Evolutionary conservation across 1,140 invertebrate species (phyloP), one percentile per base, ranked within the genome.

Genomic region (Neodiprion virginianus): DNA sequence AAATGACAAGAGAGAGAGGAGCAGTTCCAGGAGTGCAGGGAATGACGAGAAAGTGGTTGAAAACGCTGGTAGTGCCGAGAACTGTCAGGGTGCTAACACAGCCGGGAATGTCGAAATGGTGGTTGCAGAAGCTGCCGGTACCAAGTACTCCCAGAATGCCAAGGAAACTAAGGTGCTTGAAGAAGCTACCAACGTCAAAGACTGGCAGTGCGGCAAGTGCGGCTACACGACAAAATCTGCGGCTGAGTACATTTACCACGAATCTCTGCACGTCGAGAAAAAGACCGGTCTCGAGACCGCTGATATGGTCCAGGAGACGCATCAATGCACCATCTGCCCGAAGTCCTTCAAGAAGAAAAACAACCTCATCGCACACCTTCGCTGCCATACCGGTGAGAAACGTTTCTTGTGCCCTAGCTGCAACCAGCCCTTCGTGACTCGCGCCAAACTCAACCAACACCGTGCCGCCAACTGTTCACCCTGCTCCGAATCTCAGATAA

Each of bases 351-450:
- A 87, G 12, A 95, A 94, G 80, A 84, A 90, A 1, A 12, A 61
- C 11, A 92, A 93, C 0, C 85, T 96, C 12, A 88, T 91, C 1
- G 90, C 91, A 48, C 95, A 96, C 82, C 87, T 95, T 65, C 89
- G 92, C 28, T 89, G 90, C 48, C 95, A 95, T 80, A 95, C 94
- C 0, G 92, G 93, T 21, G 96, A 97, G 81, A 93, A 94, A 76
- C 94, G 95, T 0, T 95, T 91, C 76, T 81, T 90, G 21, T 95
- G 94, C 75, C 74, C 80, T 0, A 85, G 87, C 0, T 95, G 94
- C 81, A 80, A 80, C 0, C 82, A 88, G 0, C 90, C 91, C 53
- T 97, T 97, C 82, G 92, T 91, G 0, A 88, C 92, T 17, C 90
- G 91, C 76, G 90, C 90, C 47, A 92, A 91, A 77, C 85, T 93